phyloP scores from a whole-genome alignment of 2,113 vertebrate genomes.

The Vimba vimba region DNA sequence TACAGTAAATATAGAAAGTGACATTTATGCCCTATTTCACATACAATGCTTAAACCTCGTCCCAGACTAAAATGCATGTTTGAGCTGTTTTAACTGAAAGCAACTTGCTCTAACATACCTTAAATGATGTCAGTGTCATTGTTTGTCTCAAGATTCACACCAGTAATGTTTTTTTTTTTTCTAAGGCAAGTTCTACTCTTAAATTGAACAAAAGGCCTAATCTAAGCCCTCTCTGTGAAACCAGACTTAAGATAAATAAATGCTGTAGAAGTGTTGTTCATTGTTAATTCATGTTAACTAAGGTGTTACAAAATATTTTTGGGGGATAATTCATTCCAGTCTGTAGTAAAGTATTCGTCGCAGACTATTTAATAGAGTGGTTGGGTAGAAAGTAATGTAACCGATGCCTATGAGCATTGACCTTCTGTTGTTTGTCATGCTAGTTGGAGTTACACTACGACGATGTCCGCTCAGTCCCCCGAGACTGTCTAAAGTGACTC shows the following conservation, averaged over 20 bases:
- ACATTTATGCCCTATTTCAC: too few species aligned
- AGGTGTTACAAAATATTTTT: neutral
- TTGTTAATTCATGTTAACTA: neutral
- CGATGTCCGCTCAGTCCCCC: neutral
- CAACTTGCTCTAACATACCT: too few species aligned
- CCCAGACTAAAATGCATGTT: too few species aligned
- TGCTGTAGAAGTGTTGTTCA: neutral
- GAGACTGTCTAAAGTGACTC: conserved; percentile 20
- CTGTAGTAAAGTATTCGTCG: neutral
- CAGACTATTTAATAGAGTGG: neutral
- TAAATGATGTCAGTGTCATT: too few species aligned
- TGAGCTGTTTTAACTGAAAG: too few species aligned
- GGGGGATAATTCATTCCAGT: neutral
- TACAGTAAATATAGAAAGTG: neutral
- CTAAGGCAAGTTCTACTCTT: too few species aligned
- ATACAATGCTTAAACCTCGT: too few species aligned
- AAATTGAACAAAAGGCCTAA: too few species aligned
- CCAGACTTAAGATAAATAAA: neutral
- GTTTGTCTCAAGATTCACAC: too few species aligned
- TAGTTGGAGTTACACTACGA: conserved; percentile 10
- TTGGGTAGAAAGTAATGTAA: neutral
- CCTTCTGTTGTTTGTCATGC: conserved; percentile 21
- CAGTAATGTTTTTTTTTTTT: too few species aligned
- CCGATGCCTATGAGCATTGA: neutral
- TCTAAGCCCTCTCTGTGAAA: too few species aligned